Evolutionary conservation across 92 coral and sea anemone genomes (phyloP).

Genomic region (Zoanthus gigantus): DNA sequence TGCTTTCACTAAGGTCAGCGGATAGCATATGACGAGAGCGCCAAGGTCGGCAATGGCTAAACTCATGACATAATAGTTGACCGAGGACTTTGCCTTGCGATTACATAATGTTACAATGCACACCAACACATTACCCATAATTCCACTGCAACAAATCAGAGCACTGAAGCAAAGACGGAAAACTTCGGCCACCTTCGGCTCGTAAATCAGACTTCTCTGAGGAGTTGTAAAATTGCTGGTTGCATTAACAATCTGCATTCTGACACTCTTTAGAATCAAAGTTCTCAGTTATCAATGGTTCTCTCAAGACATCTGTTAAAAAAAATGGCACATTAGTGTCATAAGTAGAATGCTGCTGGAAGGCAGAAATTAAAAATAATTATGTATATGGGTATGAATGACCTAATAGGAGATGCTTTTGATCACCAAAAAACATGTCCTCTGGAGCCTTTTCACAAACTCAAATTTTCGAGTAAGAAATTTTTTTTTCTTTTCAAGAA

Average conservation of each 20-base stretch:
- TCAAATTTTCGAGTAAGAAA: too few species aligned
- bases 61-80: conserved; percentile 80
- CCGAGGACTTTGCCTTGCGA: conserved; percentile 76
- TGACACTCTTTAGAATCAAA: neutral
- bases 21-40: conserved; percentile 79
- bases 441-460: too few species aligned
- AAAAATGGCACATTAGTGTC: neutral
- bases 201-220: conserved; percentile 24
- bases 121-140: conserved; percentile 82
- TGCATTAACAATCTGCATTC: neutral
- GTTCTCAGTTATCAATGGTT: neutral
- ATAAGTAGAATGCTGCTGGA: too few species aligned
- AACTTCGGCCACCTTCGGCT: conserved; percentile 74
- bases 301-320: neutral
- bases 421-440: too few species aligned
- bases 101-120: conserved; percentile 71
- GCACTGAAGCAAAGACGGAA: conserved; percentile 81
- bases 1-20: conserved; percentile 80
- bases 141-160: conserved; percentile 78
- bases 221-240: conserved; percentile 13
- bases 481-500: too few species aligned
- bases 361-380: too few species aligned
- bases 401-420: too few species aligned
- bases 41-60: conserved; percentile 87
- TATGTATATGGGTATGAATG: too few species aligned